phyloP scores from a whole-genome alignment of 2,113 vertebrate species.

The Pomatorhinus ruficollis region DNA sequence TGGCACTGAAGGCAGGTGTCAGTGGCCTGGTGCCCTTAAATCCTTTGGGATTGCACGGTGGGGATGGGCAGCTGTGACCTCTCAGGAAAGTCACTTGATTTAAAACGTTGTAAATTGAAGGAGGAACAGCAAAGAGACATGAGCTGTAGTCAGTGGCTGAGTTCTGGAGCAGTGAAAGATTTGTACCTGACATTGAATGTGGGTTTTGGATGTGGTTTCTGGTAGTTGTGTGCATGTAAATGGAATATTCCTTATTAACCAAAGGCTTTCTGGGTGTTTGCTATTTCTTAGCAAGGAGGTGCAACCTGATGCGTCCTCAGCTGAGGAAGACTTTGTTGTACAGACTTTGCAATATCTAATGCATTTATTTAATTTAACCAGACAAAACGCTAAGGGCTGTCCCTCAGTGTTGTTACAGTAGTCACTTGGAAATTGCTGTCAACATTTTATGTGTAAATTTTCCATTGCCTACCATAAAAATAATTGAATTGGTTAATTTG shows the following conservation, averaged over 20 bases:
- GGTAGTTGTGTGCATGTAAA: neutral
- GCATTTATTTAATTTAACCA: neutral
- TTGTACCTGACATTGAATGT: accelerated
- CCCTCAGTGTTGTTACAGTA: neutral
- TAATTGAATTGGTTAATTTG: neutral
- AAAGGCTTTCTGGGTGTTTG: neutral
- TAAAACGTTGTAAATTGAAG: neutral
- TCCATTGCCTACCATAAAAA: neutral
- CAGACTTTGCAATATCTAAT: neutral
- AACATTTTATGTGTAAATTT: neutral
- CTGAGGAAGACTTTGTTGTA: neutral
- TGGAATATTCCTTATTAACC: neutral
- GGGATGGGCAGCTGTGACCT: neutral
- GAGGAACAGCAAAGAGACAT: accelerated
- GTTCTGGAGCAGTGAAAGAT: neutral
- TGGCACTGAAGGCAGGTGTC: neutral
- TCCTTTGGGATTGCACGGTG: neutral
- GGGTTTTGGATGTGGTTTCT: neutral
- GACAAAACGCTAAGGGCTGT: neutral
- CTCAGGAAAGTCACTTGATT: neutral
- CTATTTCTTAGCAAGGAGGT: neutral
- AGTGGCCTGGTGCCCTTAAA: neutral
- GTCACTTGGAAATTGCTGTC: neutral
- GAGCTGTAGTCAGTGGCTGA: neutral
- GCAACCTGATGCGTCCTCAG: neutral